These are phyloP conservation scores for Galendromus occidentalis DNA, from an alignment of 1,140 invertebrate species.

Conservation along the genomic window DNA sequence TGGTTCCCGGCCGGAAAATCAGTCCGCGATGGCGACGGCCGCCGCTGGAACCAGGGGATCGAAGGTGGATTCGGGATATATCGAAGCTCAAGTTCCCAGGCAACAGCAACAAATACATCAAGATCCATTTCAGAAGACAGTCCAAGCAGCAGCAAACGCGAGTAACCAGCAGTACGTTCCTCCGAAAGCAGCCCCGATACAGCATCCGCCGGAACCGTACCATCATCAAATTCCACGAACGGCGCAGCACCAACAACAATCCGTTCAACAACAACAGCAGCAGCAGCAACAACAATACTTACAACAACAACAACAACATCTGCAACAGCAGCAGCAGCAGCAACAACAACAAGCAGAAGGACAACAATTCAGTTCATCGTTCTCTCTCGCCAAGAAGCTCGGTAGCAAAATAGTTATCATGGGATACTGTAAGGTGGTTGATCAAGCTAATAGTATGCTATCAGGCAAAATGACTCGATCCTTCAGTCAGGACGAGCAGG, in stretches of 20 bases:
- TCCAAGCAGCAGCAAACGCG: constrained; percentile 7
- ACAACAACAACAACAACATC: constrained; percentile 29
- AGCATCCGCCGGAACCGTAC: constrained; percentile 6
- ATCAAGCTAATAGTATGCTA: constrained; percentile 5
- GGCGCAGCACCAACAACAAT: background rate
- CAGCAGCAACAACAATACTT: constrained; percentile 30
- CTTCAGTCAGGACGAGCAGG: background rate
- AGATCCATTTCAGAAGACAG: background rate
- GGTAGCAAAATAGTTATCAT: constrained; percentile 6
- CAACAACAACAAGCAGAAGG: constrained; percentile 31
- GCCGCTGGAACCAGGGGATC: background rate
- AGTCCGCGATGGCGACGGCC: background rate
- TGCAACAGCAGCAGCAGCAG: constrained; percentile 21
- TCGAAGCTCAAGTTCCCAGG: background rate
- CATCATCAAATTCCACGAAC: background rate
- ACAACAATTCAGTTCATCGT: constrained; percentile 19
- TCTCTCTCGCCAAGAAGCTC: background rate
- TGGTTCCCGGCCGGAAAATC: background rate
- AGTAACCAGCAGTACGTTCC: constrained; percentile 8
- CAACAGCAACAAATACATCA: constrained; percentile 13
- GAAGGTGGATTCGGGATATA: background rate
- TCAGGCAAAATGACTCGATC: background rate
- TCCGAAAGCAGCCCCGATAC: constrained; percentile 11
- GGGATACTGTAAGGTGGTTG: constrained; percentile 3
- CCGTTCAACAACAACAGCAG: constrained; percentile 23